Percentiles rank a stretch among this genome's conserved stretches.
phyloP scores from a whole-genome alignment of 2,113 vertebrate genomes.

The Monopterus albus region DNA sequence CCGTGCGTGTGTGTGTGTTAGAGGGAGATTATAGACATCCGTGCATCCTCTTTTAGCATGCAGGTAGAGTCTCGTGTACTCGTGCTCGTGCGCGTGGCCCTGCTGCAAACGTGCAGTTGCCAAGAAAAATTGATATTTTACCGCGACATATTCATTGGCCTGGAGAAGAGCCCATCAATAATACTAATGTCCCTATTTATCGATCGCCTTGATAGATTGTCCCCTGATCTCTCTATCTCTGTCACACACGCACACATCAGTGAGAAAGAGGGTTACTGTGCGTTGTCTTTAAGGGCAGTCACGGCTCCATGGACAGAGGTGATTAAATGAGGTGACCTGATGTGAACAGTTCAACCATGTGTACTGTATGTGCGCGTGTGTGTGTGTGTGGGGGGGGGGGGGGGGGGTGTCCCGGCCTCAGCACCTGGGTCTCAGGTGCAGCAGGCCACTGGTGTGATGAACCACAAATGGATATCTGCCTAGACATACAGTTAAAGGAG shows the following conservation, averaged over 20 bases:
- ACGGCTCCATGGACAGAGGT: slow-evolving; percentile 59
- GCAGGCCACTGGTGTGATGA: slow-evolving; percentile 61
- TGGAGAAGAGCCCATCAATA: slow-evolving; percentile 66
- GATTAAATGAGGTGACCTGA: slow-evolving; percentile 65
- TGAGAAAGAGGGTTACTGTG: slow-evolving; percentile 32
- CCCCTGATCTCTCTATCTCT: not conserved
- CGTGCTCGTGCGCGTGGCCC: slow-evolving; percentile 31
- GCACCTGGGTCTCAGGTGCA: slow-evolving; percentile 64
- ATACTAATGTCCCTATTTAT: slow-evolving; percentile 72
- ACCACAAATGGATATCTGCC: slow-evolving; percentile 60
- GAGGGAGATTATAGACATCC: slow-evolving; percentile 25
- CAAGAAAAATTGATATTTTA: slow-evolving; percentile 64
- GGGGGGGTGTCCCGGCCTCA: slow-evolving; percentile 55
- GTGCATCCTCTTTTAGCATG: slow-evolving; percentile 56
- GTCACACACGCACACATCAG: slow-evolving; percentile 10
- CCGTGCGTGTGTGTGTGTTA: not conserved
- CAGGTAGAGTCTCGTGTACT: slow-evolving; percentile 64
- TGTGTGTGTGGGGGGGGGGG: slow-evolving; percentile 40
- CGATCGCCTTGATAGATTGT: slow-evolving; percentile 71
- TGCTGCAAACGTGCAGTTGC: slow-evolving; percentile 54
- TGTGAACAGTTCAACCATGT: slow-evolving; percentile 49
- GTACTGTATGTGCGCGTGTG: slow-evolving; percentile 35
- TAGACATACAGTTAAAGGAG: slow-evolving; percentile 62
- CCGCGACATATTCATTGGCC: slow-evolving; percentile 65
- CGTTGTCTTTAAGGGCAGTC: slow-evolving; percentile 47